Evolutionary conservation across 1,140 invertebrate genomes (phyloP).

Genomic region (Lineus longissimus): DNA sequence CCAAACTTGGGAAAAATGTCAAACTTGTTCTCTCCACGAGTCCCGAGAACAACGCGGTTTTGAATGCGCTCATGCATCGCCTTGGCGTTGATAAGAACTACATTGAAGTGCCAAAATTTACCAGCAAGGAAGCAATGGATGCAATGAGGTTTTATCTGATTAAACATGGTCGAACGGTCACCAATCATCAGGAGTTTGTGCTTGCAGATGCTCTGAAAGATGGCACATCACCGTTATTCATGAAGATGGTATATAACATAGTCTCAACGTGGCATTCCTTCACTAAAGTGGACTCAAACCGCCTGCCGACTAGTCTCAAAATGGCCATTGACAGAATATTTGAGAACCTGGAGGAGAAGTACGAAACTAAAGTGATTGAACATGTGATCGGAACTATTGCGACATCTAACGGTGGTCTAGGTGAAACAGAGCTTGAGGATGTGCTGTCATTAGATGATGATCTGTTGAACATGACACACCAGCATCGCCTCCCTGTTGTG

Average conservation of each 20-base stretch:
- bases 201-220: constrained; percentile 59
- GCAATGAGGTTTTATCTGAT: constrained; percentile 17
- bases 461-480: constrained; percentile 15
- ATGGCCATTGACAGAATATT: neutral
- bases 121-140: constrained; percentile 20
- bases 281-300: neutral
- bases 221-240: neutral
- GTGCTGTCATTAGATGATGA: constrained; percentile 23
- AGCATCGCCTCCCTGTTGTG: neutral
- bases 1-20: constrained; percentile 29
- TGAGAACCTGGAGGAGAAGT: constrained; percentile 10
- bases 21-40: constrained; percentile 32
- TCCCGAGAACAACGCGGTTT: no score
- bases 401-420: constrained; percentile 18
- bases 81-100: constrained; percentile 21
- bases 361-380: constrained; percentile 12
- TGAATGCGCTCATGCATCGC: no score
- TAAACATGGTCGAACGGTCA: constrained; percentile 3
- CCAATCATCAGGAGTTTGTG: constrained; percentile 42
- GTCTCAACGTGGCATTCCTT: constrained; percentile 6
- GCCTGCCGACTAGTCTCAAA: neutral
- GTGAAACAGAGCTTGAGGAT: constrained; percentile 23
- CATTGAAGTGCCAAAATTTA: constrained; percentile 27
- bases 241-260: neutral
- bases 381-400: constrained; percentile 72